These are phyloP conservation scores for Patiria pectinifera DNA, from an alignment of 53 echinoderm and acorn worm genomes.

Conservation along the genomic window DNA sequence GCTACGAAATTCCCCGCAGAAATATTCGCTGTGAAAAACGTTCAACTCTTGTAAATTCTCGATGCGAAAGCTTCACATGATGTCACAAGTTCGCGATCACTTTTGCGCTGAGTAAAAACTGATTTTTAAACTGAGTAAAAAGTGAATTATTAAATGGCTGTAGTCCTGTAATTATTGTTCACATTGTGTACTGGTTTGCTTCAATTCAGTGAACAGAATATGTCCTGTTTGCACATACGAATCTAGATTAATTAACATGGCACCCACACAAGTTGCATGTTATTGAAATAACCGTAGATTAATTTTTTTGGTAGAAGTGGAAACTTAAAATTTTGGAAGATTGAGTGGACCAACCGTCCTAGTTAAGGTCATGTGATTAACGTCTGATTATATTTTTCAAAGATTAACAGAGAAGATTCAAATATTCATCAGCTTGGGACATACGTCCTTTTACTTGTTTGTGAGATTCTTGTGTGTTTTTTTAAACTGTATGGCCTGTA, in stretches of 20 bases:
- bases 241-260: neutral
- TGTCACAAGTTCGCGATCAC: too few relatives aligned
- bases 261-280: too few relatives aligned
- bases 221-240: neutral
- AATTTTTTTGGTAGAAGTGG: neutral
- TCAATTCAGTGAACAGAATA: neutral
- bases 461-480: constrained; percentile 10
- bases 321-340: neutral
- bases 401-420: constrained; percentile 1
- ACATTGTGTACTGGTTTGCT: neutral
- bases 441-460: constrained; percentile 16
- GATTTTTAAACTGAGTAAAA: too few relatives aligned
- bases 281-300: neutral
- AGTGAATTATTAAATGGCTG: too few relatives aligned
- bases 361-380: neutral
- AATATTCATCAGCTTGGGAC: neutral
- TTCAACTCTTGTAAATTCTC: too few relatives aligned
- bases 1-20: too few relatives aligned
- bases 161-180: neutral
- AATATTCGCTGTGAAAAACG: too few relatives aligned
- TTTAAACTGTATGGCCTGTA: constrained; percentile 33
- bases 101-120: too few relatives aligned
- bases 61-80: too few relatives aligned
- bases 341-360: constrained; percentile 25
- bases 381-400: neutral